Evolutionary conservation across 2,797 vertebrate genomes (phyloP).

Genomic region (Pseudopleuronectes americanus): DNA sequence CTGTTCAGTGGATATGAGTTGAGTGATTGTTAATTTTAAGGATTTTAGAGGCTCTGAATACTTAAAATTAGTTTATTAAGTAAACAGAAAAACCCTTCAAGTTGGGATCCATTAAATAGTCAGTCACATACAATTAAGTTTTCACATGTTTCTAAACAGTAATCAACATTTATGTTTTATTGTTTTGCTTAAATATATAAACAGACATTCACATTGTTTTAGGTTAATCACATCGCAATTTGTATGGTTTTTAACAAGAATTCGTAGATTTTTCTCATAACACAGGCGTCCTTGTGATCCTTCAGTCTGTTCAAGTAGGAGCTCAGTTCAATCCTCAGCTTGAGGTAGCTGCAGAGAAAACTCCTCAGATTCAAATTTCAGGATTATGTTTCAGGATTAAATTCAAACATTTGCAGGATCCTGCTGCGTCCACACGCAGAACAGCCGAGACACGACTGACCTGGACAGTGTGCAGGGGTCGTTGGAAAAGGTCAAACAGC

Average conservation of each 20-base stretch:
- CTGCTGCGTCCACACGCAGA: not conserved
- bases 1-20: too few species aligned
- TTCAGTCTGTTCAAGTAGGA: not conserved
- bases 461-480: conserved; percentile 51
- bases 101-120: too few species aligned
- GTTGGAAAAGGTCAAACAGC: conserved; percentile 59
- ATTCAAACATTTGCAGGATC: not conserved
- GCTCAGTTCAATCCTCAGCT: not conserved
- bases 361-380: too few species aligned
- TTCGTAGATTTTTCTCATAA: not conserved
- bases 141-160: too few species aligned
- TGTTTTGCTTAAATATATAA: too few species aligned
- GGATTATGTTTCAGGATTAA: not conserved
- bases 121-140: too few species aligned
- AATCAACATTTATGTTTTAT: too few species aligned
- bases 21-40: too few species aligned
- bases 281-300: not conserved
- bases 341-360: not conserved
- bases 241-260: not conserved
- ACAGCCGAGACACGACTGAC: conserved; percentile 53
- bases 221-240: not conserved
- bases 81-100: too few species aligned
- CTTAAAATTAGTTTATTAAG: too few species aligned
- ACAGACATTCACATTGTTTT: too few species aligned
- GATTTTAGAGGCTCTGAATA: too few species aligned